phyloP scores from a whole-genome alignment of 1,140 invertebrate genomes.

The Leptinotarsa lineolata region DNA sequence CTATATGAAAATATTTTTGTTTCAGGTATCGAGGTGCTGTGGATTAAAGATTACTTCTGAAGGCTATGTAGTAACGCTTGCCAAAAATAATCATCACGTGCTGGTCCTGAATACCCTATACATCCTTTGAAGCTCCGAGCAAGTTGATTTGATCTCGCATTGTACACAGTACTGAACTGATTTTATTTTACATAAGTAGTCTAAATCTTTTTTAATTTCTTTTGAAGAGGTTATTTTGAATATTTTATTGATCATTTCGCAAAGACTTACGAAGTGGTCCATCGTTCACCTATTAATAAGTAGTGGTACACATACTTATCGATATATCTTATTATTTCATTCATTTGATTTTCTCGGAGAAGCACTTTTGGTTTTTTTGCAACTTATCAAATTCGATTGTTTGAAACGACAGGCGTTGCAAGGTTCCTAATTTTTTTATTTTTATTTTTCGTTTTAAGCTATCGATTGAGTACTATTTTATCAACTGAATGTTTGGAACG shows the following conservation, averaged over 20 bases:
- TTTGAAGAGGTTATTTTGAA: conserved; percentile 37
- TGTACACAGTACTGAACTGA: conserved; percentile 54
- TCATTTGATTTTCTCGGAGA: conserved; percentile 34
- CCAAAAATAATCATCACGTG: conserved; percentile 98
- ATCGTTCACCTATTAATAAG: neutral
- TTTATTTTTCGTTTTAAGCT: conserved; percentile 27
- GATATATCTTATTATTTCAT: conserved; percentile 15
- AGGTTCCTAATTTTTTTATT: conserved; percentile 48
- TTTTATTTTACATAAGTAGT: conserved; percentile 47
- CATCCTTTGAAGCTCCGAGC: conserved; percentile 69
- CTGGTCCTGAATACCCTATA: conserved; percentile 94
- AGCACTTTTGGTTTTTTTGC: conserved; percentile 37
- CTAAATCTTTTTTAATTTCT: conserved; percentile 41
- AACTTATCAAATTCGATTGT: conserved; percentile 37
- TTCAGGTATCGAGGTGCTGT: conserved; percentile 93
- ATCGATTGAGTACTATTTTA: conserved; percentile 32
- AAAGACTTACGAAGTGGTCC: conserved; percentile 11
- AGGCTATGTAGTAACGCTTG: conserved; percentile 94
- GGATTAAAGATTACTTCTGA: conserved; percentile 95
- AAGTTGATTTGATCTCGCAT: conserved; percentile 53
- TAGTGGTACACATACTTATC: conserved; percentile 6
- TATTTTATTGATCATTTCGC: conserved; percentile 28
- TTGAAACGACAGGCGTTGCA: conserved; percentile 44
- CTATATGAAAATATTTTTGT: conserved; percentile 32
- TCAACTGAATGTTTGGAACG: conserved; percentile 37